Evolutionary conservation across 2,113 vertebrate genomes (phyloP), one percentile per base, ranked within the genome.

Genomic region (Pedetes capensis): DNA sequence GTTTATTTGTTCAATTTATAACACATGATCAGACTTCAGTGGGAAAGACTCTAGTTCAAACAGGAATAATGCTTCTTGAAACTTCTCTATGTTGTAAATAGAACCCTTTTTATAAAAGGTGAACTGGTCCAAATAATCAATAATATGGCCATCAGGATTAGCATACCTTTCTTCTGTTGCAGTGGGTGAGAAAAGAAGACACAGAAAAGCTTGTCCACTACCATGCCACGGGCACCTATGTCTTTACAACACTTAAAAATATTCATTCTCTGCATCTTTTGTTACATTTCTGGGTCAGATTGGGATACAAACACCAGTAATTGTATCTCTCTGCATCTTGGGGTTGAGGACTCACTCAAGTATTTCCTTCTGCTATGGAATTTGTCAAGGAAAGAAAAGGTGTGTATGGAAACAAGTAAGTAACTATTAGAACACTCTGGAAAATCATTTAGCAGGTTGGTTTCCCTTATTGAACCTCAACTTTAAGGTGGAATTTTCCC

Each of bases 161-260:
- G 11, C 1, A 0, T 34, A 17, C 6, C 59, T 49, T 51, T 11
- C 12, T 53, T 2, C 25, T 63, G 14, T 10, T 4, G 0, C 1
- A 0, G 6, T 32, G 12, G 42, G 32, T 4, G 17, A 34, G 8
- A 23, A 22, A 34, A 25, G n/a, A 49, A 74, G 17, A 80, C 5
- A 1, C 0, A 2, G 44, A 42, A 37, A 69, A 12, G 5, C 7
- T 5, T 1, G 6, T 2, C 44, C 14, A 1, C 2, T 22, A 22
- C 53, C 5, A 0, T 2, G 20, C 3, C 55, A 6, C 8, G 2
- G 32, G 5, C 34, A 39, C 3, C 25, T 25, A 0, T 3, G 20
- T 57, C n/a, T 61, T 25, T 47, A 42, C 27, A 79, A n/a, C 34
- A 47, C 10, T 32, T 16, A 25, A 9, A 87, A 72, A 49, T 22